A percentile compares a stretch with the other conserved stretches of the same genome.
These are phyloP conservation scores for Chlorodrepanis virens DNA, from an alignment of 2,113 vertebrate species.

Conservation along the genomic window DNA sequence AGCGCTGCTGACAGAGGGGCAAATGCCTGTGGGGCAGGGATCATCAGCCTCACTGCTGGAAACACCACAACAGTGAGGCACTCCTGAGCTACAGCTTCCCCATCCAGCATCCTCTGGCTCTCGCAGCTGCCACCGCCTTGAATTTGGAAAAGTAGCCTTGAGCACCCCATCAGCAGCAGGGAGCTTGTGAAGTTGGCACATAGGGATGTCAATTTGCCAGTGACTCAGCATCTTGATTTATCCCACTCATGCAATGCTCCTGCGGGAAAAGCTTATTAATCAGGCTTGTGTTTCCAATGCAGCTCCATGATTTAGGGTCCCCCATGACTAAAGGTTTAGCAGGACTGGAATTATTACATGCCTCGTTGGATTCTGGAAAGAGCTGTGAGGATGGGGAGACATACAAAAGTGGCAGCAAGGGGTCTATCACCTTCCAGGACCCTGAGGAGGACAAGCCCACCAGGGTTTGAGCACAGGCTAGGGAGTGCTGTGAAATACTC, in stretches of 20 bases:
- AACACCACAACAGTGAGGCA: rapidly evolving
- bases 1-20: background rate
- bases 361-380: background rate
- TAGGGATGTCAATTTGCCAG: background rate
- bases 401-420: rapidly evolving
- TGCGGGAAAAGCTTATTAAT: background rate
- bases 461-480: background rate
- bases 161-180: background rate
- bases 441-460: background rate
- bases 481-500: background rate
- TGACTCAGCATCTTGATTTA: slow-evolving; percentile 30
- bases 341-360: background rate
- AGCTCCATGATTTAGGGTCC: background rate
- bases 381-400: background rate
- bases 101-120: background rate
- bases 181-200: background rate
- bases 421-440: background rate
- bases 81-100: rapidly evolving
- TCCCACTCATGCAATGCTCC: background rate
- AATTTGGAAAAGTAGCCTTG: background rate
- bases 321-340: background rate
- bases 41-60: background rate
- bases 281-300: background rate
- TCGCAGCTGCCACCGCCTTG: rapidly evolving
- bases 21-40: background rate